Conservation (phyloP, 2,113 vertebrate genomes). For the Australoheros scitulus region DNA sequence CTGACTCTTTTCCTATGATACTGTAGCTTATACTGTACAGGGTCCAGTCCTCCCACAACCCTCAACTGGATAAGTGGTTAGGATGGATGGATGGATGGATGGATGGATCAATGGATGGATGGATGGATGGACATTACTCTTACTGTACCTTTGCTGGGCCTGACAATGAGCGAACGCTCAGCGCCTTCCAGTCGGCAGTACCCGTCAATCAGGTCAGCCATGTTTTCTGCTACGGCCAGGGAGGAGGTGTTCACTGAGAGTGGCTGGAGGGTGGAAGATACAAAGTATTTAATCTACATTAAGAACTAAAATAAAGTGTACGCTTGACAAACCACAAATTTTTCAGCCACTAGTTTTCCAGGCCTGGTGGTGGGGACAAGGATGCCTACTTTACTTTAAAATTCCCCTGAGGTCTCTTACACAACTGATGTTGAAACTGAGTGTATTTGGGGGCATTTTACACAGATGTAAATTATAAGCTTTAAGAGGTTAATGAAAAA, state of each 20-base stretch:
- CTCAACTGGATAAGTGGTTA: not conserved
- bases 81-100: too few species aligned
- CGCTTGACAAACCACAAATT: too few species aligned
- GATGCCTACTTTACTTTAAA: not conserved
- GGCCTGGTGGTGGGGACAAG: not conserved
- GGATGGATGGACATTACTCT: not conserved
- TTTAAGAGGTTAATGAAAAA: too few species aligned
- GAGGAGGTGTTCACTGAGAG: slow-evolving; percentile 87
- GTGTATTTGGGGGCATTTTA: too few species aligned
- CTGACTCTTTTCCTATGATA: not conserved
- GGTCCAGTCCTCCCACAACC: not conserved
- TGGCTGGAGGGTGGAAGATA: slow-evolving; percentile 67
- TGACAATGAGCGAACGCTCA: slow-evolving; percentile 82
- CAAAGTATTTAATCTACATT: not conserved
- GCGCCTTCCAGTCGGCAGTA: slow-evolving; percentile 85
- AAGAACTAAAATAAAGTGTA: not conserved
- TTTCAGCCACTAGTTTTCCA: too few species aligned
- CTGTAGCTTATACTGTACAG: not conserved
- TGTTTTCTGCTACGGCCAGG: slow-evolving; percentile 90
- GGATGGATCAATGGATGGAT: too few species aligned
- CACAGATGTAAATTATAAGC: too few species aligned
- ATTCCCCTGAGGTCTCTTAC: too few species aligned
- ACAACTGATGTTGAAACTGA: too few species aligned
- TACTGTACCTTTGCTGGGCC: slow-evolving; percentile 78
- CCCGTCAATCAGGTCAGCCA: slow-evolving; percentile 94